Evolutionary conservation across 2,888 invertebrate species (phyloP), one percentile per base, ranked within the genome.

Genomic region (Theristus sp.): DNA sequence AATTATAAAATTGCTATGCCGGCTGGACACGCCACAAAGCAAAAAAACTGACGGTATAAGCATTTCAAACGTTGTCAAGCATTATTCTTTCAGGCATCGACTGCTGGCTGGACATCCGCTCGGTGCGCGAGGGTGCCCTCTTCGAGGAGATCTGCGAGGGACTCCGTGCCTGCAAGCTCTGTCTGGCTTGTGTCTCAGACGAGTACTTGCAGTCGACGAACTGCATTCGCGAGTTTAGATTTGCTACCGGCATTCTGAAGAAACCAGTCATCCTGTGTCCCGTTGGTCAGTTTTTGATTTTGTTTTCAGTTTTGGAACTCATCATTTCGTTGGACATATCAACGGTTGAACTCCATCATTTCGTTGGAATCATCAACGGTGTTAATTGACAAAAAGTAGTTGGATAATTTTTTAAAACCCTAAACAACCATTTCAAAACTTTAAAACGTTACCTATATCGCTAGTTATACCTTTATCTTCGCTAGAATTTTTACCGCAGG

Each of bases 71-170:
- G n/a, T 65, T 57, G 63, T 75, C 57, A 70, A 71, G 52, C 62
- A 65, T 2, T 66, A 70, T 46, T 25, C 25, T 25, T 54, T 25
- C 28, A 49, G 73, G 70, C 20, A 66, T 73, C 30, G 63, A 62
- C 13, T 73, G 73, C 62, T 75, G 75, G 74, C 66, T 75, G 54
- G 75, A 75, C 66, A 67, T 71, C 2, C 73, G 74, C 63, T 68
- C 67, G 63, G 68, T 70, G 52, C 74, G 52, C 20, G 30, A 56
- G 27, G 63, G 64, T 61, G 74, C 73, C 3, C 64, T 73, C 58
- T 74, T 71, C 66, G 71, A 73, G 55, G 74, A 74, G 56, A 73
- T 75, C 55, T 70, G 72, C 27, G 70, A 70, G 54, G 73, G 72
- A 10, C 62, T 73, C 53, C 62, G 70, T 24, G 67, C 67, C 60